Base-by-base conservation (phyloP, 2,113 vertebrate species). In the Chlamydotis undulata region DNA sequence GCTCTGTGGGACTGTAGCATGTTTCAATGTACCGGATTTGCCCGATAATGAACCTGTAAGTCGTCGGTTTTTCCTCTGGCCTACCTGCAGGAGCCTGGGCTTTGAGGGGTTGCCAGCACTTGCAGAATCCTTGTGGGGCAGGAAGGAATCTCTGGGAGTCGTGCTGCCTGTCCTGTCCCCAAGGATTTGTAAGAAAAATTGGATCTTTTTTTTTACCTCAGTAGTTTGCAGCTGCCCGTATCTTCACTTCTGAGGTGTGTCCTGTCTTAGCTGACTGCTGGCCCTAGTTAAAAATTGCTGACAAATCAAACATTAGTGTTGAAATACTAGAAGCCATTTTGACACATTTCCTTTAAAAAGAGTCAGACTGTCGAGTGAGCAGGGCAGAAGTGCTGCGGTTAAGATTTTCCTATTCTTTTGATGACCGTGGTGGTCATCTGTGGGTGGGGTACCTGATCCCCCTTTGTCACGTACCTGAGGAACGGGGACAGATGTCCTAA, bases 381-480 rank as follows among this genome's bases (percentile, higher is more conserved):
- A 53, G 16, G 31, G 53, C 43, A 55, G 59, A 49, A 68, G 41
- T 2, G 18, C 21, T 8, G 12, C 9, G 2, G 7, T n/a, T 28
- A 37, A 14, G 10, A 23, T 10, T 9, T 56, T 53, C 39, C 23
- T 22, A 0, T 41, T 50, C 3, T 56, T 61, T 70, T 75, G 17
- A 10, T 22, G 33, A 5, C 21, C 0, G 0, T 6, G 29, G 22
- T 26, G 37, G 37, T 35, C 33, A 21, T n/a, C 52, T 68, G n/a
- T 2, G 55, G 55, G n/a, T 37, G 24, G 33, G 29, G 53, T 19
- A 33, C 49, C 31, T 11, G 29, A 52, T 43, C 14, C 14, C 19
- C 5, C 28, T 55, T 26, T 23, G 56, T 35, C 18, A 2, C 4
- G 26, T 19, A 33, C 29, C 39, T 43, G 18, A 23, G 65, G 33